Base-by-base conservation (phyloP, 2,797 vertebrate species). In the Pseudochirops cupreus region DNA sequence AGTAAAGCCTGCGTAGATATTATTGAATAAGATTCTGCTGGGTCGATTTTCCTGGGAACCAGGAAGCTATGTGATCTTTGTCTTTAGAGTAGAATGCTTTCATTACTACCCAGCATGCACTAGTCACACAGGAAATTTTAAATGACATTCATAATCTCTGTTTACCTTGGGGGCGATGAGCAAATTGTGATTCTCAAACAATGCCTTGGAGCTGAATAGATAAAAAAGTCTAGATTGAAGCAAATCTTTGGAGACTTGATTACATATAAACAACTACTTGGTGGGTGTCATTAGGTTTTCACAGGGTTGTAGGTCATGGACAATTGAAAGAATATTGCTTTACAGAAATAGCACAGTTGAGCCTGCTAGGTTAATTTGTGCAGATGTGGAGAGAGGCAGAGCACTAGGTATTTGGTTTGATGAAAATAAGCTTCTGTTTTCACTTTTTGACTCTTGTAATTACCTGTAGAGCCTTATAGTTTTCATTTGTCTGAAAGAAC, bases 1-100 rank as follows among this genome's bases (percentile, higher is more conserved):
- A 98, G 98, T 99, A 98, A 96, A 94, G 97, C 53, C 87, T 91
- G 59, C n/a, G 91, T 46, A 87, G 90, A 93, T 94, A 92, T 91
- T 56, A 95, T 93, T 95, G 56, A 96, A 54, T n/a, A 92, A 95
- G 57, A 92, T n/a, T 31, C 39, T 95, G 39, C 7, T 90, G 26
- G 91, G 52, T 62, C 5, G 31, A 94, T 33, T 94, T 95, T n/a
- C 95, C 67, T 46, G 46, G 74, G 39, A 82, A 46, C 21, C 2
- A 3, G 39, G 74, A 82, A 82, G 46, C 21, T 92, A 33, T 95
- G 82, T 62, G 92, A 74, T 90, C 13, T 7, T 3, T 0, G 91
- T 96, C 93, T 74, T 94, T 94, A 62, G 55, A 0, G 0, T 56
- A 28, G 62, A 82, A 28, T 11, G 93, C 6, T 26, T 95, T 93